Percentiles rank a stretch among this genome's conserved stretches.
phyloP scores from a whole-genome alignment of 2,113 vertebrate species.

The Turnix velox region DNA sequence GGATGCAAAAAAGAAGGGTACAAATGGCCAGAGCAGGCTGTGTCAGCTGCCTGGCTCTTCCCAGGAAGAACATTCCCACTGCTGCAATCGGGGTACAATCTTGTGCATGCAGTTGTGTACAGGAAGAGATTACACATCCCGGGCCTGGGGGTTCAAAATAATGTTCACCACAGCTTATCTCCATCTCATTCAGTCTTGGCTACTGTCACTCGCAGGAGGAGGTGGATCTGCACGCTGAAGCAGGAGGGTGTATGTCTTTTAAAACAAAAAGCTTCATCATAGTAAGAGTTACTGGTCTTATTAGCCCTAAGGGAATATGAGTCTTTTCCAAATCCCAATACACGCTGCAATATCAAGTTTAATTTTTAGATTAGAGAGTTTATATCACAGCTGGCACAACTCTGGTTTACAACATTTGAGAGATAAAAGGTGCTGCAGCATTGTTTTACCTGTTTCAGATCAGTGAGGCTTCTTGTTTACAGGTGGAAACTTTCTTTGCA shows the following conservation, averaged over 20 bases:
- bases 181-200: neutral
- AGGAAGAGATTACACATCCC: neutral
- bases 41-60: neutral
- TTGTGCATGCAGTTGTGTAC: neutral
- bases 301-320: neutral
- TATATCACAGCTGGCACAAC: neutral
- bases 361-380: neutral
- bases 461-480: neutral
- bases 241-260: neutral
- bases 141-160: neutral
- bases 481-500: neutral
- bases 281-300: neutral
- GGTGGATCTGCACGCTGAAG: neutral
- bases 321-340: neutral
- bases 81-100: neutral
- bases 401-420: neutral
- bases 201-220: neutral
- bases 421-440: neutral
- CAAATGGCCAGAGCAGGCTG: neutral
- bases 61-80: neutral
- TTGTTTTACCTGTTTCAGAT: neutral
- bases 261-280: neutral
- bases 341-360: neutral
- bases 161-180: neutral
- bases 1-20: neutral